Evolutionary conservation across 1,140 invertebrate species (phyloP).

Genomic region (Aphaenogaster floridana): DNA sequence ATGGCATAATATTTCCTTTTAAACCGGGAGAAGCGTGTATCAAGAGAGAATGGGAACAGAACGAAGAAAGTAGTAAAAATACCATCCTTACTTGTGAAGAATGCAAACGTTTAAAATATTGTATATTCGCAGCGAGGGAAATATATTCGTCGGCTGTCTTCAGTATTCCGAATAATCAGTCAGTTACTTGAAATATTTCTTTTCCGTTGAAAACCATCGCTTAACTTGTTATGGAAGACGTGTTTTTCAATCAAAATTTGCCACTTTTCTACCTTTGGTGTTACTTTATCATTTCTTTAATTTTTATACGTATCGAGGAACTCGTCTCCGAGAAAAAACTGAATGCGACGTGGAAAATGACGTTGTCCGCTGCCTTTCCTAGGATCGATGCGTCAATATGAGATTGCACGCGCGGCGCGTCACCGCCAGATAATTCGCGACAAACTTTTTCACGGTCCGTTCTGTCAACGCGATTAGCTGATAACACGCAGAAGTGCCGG

Average conservation of each 20-base stretch:
- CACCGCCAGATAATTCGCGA: slow-evolving; percentile 36
- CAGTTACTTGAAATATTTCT: background rate
- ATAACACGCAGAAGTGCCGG: slow-evolving; percentile 30
- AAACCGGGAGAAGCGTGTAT: background rate
- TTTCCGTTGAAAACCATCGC: background rate
- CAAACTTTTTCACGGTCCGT: slow-evolving; percentile 37
- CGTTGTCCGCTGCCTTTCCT: slow-evolving; percentile 9
- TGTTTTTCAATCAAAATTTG: background rate
- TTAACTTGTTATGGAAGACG: background rate
- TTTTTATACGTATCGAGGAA: background rate
- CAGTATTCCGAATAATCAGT: background rate
- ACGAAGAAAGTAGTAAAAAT: slow-evolving; percentile 31
- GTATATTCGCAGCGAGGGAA: background rate
- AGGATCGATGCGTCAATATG: slow-evolving; percentile 12
- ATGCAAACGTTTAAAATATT: background rate
- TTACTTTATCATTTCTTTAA: background rate
- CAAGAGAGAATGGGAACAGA: slow-evolving; percentile 8
- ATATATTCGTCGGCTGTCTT: background rate
- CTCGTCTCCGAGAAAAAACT: slow-evolving; percentile 4
- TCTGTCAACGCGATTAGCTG: slow-evolving; percentile 48
- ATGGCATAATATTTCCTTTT: slow-evolving; percentile 56
- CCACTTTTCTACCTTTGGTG: background rate
- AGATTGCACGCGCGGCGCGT: slow-evolving; percentile 3
- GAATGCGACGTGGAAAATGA: background rate
- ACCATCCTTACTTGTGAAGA: background rate